phyloP scores from a whole-genome alignment of 2,888 invertebrate genomes.

The Aplocera efformata region DNA sequence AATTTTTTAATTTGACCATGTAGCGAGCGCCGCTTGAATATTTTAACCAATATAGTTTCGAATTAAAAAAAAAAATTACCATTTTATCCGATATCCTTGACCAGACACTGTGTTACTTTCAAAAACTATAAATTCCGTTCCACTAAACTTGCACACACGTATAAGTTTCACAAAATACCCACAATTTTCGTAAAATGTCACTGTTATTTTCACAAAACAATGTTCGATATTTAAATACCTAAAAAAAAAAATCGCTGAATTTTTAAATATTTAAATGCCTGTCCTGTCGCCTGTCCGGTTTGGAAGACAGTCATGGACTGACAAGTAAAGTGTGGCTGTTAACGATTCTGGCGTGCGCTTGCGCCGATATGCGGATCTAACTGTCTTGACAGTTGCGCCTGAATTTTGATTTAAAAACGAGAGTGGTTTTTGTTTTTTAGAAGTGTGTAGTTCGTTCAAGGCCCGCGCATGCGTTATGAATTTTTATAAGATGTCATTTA shows the following conservation, averaged over 20 bases:
- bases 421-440: slow-evolving; percentile 50
- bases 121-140: slow-evolving; percentile 35
- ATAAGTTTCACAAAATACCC: slow-evolving; percentile 35
- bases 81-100: slow-evolving; percentile 54
- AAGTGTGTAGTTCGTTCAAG: slow-evolving; percentile 10
- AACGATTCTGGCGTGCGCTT: slow-evolving; percentile 62
- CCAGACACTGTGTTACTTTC: slow-evolving; percentile 31
- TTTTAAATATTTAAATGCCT: slow-evolving; percentile 36
- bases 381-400: slow-evolving; percentile 68
- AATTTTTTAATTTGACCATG: background rate
- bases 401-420: slow-evolving; percentile 73
- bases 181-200: slow-evolving; percentile 29
- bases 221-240: slow-evolving; percentile 22
- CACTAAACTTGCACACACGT: slow-evolving; percentile 44
- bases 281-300: slow-evolving; percentile 67
- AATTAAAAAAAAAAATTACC: slow-evolving; percentile 45
- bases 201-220: slow-evolving; percentile 41
- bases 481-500: slow-evolving; percentile 5
- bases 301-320: slow-evolving; percentile 75
- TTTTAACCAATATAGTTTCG: background rate
- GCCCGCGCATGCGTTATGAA: slow-evolving; percentile 6
- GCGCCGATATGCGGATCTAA: slow-evolving; percentile 58
- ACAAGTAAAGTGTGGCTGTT: slow-evolving; percentile 54
- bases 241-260: slow-evolving; percentile 15
- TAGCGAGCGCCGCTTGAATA: background rate